These are phyloP conservation scores for Perca flavescens DNA, from an alignment of 2,113 vertebrate species.

Conservation along the genomic window DNA sequence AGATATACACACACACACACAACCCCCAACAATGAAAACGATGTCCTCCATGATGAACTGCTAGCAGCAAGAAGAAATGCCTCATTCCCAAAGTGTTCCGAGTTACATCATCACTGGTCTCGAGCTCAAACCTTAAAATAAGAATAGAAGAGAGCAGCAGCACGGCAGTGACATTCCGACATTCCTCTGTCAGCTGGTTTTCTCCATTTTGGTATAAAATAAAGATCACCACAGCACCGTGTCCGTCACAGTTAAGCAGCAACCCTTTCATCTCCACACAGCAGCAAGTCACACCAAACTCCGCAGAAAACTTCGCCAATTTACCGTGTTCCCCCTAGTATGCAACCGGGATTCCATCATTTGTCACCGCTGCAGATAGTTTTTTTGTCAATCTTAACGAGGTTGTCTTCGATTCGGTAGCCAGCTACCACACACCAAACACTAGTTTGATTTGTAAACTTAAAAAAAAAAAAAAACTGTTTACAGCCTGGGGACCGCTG, in stretches of 20 bases:
- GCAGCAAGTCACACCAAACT: background rate
- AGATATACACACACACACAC: background rate
- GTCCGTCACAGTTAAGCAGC: background rate
- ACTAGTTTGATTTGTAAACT: accelerated
- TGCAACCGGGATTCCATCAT: background rate
- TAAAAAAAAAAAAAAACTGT: background rate
- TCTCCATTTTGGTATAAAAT: no score
- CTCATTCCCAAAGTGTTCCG: background rate
- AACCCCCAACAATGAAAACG: constrained; percentile 53
- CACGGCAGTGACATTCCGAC: no score
- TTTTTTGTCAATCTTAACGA: background rate
- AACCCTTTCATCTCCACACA: background rate
- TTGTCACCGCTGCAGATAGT: background rate
- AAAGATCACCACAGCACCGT: background rate
- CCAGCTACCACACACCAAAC: no score
- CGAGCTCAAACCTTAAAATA: background rate
- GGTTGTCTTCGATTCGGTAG: background rate
- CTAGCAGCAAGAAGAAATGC: background rate
- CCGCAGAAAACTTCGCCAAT: background rate
- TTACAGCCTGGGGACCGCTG: background rate
- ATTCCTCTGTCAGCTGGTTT: background rate
- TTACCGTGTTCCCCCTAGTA: background rate
- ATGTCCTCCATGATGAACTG: constrained; percentile 5
- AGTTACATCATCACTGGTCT: background rate
- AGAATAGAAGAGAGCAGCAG: background rate